Evolutionary conservation across 2,888 invertebrate genomes (phyloP).

Genomic region (Latrodectus hesperus): DNA sequence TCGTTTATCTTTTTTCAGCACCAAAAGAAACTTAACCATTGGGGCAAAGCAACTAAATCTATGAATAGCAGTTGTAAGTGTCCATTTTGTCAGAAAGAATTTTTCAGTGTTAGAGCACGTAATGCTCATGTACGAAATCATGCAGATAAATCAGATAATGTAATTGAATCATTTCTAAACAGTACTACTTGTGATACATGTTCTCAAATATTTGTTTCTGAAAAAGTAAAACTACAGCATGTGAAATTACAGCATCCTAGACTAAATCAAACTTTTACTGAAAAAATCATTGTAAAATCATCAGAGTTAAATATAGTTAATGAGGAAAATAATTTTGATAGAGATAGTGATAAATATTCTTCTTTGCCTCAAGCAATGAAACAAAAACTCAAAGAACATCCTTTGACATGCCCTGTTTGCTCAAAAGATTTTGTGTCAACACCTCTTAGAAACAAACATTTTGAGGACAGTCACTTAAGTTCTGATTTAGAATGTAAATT

Average conservation of each 20-base stretch:
- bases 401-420: conserved; percentile 58
- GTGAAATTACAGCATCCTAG: conserved; percentile 40
- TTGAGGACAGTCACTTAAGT: conserved; percentile 39
- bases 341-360: conserved; percentile 23
- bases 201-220: conserved; percentile 48
- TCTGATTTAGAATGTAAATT: conserved; percentile 53
- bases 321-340: not conserved
- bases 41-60: conserved; percentile 63
- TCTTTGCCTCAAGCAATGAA: conserved; percentile 40
- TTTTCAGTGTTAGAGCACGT: conserved; percentile 37
- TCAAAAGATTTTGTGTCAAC: conserved; percentile 45
- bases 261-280: not conserved
- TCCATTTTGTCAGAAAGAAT: conserved; percentile 63
- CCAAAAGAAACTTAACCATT: conserved; percentile 58
- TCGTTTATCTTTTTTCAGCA: conserved; percentile 45
- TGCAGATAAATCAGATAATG: conserved; percentile 32
- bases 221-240: conserved; percentile 44
- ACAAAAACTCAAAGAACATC: conserved; percentile 44
- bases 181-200: conserved; percentile 60
- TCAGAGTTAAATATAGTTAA: not conserved
- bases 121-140: conserved; percentile 62
- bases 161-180: conserved; percentile 51
- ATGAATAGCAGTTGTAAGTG: conserved; percentile 39
- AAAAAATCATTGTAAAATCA: not conserved
- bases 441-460: conserved; percentile 48